These are phyloP conservation scores for Alsophila aescularia DNA, from an alignment of 2,888 invertebrate genomes.

Conservation along the genomic window DNA sequence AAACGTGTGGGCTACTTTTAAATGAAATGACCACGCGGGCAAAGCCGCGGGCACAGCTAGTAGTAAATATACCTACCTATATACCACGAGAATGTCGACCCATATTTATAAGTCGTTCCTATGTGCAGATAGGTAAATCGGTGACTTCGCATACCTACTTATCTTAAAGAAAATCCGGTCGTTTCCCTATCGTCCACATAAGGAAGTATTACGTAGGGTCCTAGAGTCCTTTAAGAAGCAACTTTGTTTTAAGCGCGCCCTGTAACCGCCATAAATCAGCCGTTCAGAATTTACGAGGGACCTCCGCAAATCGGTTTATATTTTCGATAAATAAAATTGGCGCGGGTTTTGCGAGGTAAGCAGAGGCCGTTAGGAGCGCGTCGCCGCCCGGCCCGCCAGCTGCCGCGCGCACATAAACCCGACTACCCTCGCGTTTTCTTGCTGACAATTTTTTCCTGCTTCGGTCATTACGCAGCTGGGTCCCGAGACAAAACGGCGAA, in stretches of 20 bases:
- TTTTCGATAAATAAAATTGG: conserved; percentile 85
- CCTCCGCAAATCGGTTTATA: conserved; percentile 84
- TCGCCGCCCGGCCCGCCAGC: conserved; percentile 65
- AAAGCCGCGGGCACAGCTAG: no score
- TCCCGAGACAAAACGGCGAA: conserved; percentile 84
- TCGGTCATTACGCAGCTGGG: conserved; percentile 84
- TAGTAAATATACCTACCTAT: neutral
- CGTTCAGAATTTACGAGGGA: conserved; percentile 80
- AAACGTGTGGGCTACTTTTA: no score
- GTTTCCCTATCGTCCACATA: conserved; percentile 44
- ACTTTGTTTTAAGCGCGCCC: conserved; percentile 78
- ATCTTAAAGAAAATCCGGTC: conserved; percentile 36
- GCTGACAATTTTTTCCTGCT: conserved; percentile 84
- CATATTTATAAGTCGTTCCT: conserved; percentile 8
- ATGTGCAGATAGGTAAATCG: conserved; percentile 18
- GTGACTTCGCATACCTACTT: conserved; percentile 38
- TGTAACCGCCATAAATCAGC: conserved; percentile 82
- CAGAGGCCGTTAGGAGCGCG: conserved; percentile 82
- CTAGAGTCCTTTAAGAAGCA: conserved; percentile 74
- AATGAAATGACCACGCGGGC: no score
- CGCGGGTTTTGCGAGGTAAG: conserved; percentile 84
- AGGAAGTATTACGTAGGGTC: conserved; percentile 57
- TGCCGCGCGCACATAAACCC: conserved; percentile 82
- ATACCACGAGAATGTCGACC: neutral
- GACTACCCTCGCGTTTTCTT: conserved; percentile 84